phyloP scores from a whole-genome alignment of 2,113 vertebrate species.

The Equus quagga region DNA sequence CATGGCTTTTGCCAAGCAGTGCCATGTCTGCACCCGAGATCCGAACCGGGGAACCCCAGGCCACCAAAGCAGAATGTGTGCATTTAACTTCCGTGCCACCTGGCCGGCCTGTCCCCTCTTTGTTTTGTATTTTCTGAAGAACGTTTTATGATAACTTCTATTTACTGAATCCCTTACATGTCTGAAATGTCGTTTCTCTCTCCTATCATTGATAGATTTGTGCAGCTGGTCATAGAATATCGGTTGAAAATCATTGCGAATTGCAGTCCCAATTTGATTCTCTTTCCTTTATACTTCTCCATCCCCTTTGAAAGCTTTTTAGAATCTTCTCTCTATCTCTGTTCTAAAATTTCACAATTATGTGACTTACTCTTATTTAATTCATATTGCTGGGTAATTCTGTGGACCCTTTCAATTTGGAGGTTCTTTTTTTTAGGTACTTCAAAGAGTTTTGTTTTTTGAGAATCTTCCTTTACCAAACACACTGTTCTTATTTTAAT shows the following conservation, averaged over 20 bases:
- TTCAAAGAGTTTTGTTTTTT: neutral
- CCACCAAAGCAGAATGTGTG: no score
- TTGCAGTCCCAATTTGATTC: neutral
- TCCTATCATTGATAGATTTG: neutral
- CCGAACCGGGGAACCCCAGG: no score
- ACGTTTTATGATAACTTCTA: neutral
- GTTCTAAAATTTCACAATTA: neutral
- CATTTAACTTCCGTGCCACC: no score
- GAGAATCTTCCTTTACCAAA: neutral
- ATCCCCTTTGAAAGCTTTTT: neutral
- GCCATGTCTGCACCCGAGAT: no score
- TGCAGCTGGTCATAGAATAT: neutral
- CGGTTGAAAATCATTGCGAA: neutral
- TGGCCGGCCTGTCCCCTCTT: neutral
- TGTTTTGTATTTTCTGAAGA: slow-evolving; percentile 17
- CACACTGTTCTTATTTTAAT: neutral
- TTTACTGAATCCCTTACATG: neutral
- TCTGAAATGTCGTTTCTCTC: neutral
- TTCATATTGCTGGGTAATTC: neutral
- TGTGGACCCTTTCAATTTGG: neutral
- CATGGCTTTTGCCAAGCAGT: no score
- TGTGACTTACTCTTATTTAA: neutral
- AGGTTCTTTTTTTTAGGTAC: neutral
- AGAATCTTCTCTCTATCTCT: neutral
- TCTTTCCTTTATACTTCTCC: neutral